Evolutionary conservation across 64 coral and sea anemone genomes (phyloP).

Genomic region (Anthopleura sola): DNA sequence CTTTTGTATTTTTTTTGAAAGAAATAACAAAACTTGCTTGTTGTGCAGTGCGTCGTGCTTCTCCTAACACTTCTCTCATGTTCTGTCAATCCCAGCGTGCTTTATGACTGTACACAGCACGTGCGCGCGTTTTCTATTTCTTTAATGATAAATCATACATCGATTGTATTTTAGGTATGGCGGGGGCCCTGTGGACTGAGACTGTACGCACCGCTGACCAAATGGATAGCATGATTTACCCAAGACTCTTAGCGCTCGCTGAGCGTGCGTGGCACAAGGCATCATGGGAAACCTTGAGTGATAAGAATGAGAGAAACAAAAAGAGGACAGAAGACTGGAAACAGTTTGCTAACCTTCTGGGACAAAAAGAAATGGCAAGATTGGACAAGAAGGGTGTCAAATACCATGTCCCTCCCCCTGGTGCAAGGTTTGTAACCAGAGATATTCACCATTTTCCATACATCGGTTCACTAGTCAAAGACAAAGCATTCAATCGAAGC

Average conservation of each 20-base stretch:
- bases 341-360: constrained; percentile 59
- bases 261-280: constrained; percentile 83
- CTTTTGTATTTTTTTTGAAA: too few relatives aligned
- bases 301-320: constrained; percentile 39
- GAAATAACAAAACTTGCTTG: too few relatives aligned
- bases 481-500: too few relatives aligned
- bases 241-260: constrained; percentile 70
- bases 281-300: constrained; percentile 55
- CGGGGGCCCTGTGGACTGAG: constrained; percentile 78
- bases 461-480: too few relatives aligned
- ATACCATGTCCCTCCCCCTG: constrained; percentile 65
- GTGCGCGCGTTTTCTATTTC: too few relatives aligned
- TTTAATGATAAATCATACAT: too few relatives aligned
- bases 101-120: too few relatives aligned
- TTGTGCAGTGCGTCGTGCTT: too few relatives aligned
- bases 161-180: constrained; percentile 38
- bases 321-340: constrained; percentile 48
- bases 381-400: constrained; percentile 55
- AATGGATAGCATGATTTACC: constrained; percentile 76
- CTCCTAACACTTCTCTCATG: too few relatives aligned
- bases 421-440: constrained; percentile 63
- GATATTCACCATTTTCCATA: too few relatives aligned
- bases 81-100: too few relatives aligned
- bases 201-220: constrained; percentile 77
- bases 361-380: constrained; percentile 54